Percentiles rank a stretch among this genome's conserved stretches.
phyloP scores from a whole-genome alignment of 37 sponge, comb jelly and placozoan genomes.

The Hexactinellida sp. region DNA sequence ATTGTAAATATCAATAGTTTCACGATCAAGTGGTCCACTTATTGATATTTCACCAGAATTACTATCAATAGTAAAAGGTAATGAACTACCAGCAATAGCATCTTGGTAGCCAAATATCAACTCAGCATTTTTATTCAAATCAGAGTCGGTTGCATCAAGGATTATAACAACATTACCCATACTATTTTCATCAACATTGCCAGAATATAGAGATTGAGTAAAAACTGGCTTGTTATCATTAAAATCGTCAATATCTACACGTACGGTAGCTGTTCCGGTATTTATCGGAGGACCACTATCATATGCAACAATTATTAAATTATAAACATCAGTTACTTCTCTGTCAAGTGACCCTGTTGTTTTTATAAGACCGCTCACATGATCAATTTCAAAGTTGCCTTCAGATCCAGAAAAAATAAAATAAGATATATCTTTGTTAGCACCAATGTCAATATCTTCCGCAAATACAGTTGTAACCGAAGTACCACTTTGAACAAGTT shows the following conservation, averaged over 20 bases:
- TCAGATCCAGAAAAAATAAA: neutral
- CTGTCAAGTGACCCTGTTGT: neutral
- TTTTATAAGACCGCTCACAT: neutral
- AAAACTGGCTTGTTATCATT: neutral
- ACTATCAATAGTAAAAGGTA: constrained; percentile 5
- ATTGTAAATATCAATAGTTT: neutral
- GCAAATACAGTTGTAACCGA: neutral
- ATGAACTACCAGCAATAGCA: neutral
- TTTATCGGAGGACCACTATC: neutral
- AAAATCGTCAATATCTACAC: neutral
- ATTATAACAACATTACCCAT: neutral
- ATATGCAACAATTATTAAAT: neutral
- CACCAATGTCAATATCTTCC: neutral
- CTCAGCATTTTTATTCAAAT: constrained; percentile 14
- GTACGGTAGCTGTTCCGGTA: neutral
- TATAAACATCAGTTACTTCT: neutral
- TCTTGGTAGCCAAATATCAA: neutral
- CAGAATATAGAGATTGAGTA: neutral
- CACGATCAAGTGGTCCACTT: constrained; percentile 19
- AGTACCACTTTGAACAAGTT: neutral
- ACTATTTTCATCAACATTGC: neutral
- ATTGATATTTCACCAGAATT: constrained; percentile 6
- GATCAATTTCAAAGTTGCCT: neutral
- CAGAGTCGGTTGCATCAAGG: neutral
- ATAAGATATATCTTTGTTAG: neutral